A percentile compares a stretch with the other conserved stretches of the same genome.
phyloP scores from a whole-genome alignment of 2,797 vertebrate species.

The Ficedula albicollis region DNA sequence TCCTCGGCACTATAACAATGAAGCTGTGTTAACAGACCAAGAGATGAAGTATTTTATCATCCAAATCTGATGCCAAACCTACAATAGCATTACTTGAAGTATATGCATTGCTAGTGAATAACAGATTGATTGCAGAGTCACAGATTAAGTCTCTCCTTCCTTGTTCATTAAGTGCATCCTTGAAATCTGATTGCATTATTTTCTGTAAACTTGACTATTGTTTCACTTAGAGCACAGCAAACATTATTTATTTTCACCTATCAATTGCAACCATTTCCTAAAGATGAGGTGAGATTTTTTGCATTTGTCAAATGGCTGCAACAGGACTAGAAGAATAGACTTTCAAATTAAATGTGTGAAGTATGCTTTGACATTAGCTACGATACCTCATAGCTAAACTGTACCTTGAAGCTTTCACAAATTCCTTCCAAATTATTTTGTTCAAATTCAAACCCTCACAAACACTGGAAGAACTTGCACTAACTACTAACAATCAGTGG shows the following conservation, averaged over 20 bases:
- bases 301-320: neutral
- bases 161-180: neutral
- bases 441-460: neutral
- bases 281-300: neutral
- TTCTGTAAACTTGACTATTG: neutral
- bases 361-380: neutral
- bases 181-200: neutral
- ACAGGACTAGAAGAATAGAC: neutral
- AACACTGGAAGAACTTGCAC: neutral
- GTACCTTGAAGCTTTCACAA: neutral
- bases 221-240: neutral
- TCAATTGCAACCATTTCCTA: neutral
- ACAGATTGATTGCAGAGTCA: neutral
- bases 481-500: neutral
- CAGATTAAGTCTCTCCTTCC: neutral
- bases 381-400: neutral
- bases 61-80: neutral
- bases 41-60: neutral
- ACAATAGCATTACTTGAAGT: neutral
- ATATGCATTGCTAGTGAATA: neutral
- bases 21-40: neutral
- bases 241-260: neutral
- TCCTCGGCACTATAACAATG: neutral
- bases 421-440: neutral
- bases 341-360: neutral